Conservation (phyloP, 2,888 invertebrate species). For the Eutolmus rufibarbis region DNA sequence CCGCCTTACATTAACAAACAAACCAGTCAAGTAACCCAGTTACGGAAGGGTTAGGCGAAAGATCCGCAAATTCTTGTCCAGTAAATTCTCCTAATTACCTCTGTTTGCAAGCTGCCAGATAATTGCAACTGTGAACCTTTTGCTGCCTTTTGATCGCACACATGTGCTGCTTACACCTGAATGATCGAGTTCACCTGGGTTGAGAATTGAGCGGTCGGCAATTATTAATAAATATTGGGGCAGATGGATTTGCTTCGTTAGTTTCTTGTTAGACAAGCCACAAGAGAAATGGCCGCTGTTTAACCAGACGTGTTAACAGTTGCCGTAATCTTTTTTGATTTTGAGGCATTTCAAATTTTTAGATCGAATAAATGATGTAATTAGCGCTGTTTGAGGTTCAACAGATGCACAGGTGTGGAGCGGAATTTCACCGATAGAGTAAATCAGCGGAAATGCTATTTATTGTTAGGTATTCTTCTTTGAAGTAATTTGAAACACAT, state of each 20-base stretch:
- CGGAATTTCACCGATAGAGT: background rate
- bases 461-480: background rate
- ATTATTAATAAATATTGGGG: constrained; percentile 9
- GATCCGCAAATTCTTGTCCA: background rate
- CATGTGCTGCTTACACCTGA: background rate
- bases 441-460: background rate
- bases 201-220: background rate
- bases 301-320: constrained; percentile 5
- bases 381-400: background rate
- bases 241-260: constrained; percentile 14
- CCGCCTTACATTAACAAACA: background rate
- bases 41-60: background rate
- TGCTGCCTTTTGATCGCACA: background rate
- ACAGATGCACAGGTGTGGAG: background rate
- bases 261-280: background rate
- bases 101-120: background rate
- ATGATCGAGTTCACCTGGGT: background rate
- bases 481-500: background rate
- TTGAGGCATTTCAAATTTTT: background rate
- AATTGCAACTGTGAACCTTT: background rate
- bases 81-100: background rate
- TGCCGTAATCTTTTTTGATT: background rate
- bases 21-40: background rate
- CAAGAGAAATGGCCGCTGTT: background rate
- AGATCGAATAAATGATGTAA: constrained; percentile 17